phyloP scores from a whole-genome alignment of 2,113 vertebrate species.

The Alethe diademata region DNA sequence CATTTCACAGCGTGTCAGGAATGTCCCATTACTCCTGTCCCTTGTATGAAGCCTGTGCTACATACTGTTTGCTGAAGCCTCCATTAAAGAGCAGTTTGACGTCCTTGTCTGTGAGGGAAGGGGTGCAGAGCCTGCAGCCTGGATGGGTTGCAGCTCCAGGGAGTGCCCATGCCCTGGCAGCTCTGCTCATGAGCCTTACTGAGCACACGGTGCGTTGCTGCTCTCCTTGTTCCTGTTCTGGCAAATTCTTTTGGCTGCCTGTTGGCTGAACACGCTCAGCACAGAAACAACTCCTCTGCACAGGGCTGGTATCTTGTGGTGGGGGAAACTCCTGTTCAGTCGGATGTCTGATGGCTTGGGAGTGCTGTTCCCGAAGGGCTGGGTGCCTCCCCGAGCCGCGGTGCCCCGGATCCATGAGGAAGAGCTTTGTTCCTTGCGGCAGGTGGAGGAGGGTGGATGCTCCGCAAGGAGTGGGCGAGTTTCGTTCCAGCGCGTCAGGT shows the following conservation, averaged over 20 bases:
- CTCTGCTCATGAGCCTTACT: rapidly evolving
- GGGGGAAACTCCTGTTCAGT: not conserved
- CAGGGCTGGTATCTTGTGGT: not conserved
- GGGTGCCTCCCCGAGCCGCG: not conserved
- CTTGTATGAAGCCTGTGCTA: not conserved
- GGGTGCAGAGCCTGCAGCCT: not conserved
- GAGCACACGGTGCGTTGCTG: not conserved
- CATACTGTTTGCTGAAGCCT: rapidly evolving
- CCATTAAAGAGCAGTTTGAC: not conserved
- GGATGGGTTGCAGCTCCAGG: rapidly evolving
- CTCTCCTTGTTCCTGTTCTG: not conserved
- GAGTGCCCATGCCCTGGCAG: not conserved
- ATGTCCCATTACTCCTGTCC: not conserved
- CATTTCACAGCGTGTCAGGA: not conserved
- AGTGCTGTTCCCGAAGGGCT: conserved; percentile 16
- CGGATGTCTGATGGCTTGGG: not conserved
- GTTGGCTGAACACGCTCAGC: not conserved
- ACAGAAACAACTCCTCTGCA: not conserved
- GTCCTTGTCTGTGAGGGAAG: not conserved
- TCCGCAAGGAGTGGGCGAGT: not conserved
- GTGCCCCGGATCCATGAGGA: not conserved
- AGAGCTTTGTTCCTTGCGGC: not conserved
- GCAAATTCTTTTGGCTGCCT: not conserved
- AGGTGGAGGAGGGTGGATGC: not conserved
- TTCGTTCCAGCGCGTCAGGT: not conserved